Base-by-base conservation (phyloP, 2,113 vertebrate genomes). In the Theropithecus gelada region DNA sequence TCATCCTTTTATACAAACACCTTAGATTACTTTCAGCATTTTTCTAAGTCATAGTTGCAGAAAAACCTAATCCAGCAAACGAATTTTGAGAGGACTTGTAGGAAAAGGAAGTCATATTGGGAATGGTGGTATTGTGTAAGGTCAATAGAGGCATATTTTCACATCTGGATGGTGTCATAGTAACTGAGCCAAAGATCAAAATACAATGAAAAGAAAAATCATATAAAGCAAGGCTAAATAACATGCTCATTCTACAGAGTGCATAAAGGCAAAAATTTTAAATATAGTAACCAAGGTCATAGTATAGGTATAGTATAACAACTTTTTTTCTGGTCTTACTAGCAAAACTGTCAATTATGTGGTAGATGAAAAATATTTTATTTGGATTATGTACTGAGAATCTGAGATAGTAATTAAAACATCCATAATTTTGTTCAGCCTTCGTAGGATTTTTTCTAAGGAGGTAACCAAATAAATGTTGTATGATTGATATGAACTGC, bases 21-120 rank as follows among this genome's bases (percentile, higher is more conserved):
- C 78, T 96, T 85, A 86, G 85, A 88, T 87, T 98, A 88, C 55
- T 89, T 95, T 55, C 43, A 84, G 80, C 48, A 68, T 87, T 93
- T 94, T 76, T 95, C 25, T 75, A 88, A 96, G 13, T 61, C 68
- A 92, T 66, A 52, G 30, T 84, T 97, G 50, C 30, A 76, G 30
- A 88, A n/a, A 91, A 94, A 86, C 5, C 84, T 90, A 90, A 14
- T 48, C 84, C 57, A 94, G 91, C 22, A 83, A 86, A 80, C 16
- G 83, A 23, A 84, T 16, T 80, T 59, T 43, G 61, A 57, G 16
- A 91, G 30, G 61, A 86, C 20, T 55, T 43, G 5, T 32, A 48
- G 6, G 75, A 40, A 81, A 55, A n/a, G 32, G 35, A 89, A 20
- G 45, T 76, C 25, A 30, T 18, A 38, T 30, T 35, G 20, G 81